Evolutionary conservation across 2,113 vertebrate genomes (phyloP).

Genomic region (Lates calcarifer): DNA sequence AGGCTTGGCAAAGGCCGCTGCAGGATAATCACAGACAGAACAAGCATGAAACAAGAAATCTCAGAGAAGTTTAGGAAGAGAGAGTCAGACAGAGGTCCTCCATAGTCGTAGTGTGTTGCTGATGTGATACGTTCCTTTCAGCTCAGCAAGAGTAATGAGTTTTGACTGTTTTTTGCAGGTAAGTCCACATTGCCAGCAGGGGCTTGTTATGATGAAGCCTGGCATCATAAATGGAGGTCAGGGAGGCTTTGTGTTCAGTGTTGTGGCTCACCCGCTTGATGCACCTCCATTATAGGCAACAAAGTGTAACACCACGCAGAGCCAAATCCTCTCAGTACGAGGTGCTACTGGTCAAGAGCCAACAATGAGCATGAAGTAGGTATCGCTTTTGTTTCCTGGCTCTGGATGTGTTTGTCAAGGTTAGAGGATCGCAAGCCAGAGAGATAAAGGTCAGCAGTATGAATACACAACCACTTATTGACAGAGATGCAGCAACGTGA

Average conservation of each 20-base stretch:
- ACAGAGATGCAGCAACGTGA: constrained; percentile 26
- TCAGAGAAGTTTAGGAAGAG: background rate
- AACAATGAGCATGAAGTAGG: constrained; percentile 57
- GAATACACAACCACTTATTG: constrained; percentile 46
- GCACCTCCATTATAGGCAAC: constrained; percentile 49
- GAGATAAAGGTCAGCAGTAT: constrained; percentile 61
- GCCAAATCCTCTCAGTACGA: constrained; percentile 44
- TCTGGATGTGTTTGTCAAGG: constrained; percentile 54
- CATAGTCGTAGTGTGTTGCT: background rate
- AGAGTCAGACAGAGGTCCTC: background rate
- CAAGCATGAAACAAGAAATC: background rate
- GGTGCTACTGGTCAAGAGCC: constrained; percentile 48
- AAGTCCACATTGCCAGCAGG: background rate
- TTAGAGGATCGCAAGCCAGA: constrained; percentile 56
- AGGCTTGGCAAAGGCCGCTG: background rate
- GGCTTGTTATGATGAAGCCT: background rate
- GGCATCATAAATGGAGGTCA: constrained; percentile 9
- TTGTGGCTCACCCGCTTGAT: constrained; percentile 11
- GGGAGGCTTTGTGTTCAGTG: constrained; percentile 23
- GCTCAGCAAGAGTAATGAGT: background rate
- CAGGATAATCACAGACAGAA: background rate
- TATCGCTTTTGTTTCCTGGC: constrained; percentile 75
- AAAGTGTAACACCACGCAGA: constrained; percentile 15
- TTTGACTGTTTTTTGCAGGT: background rate
- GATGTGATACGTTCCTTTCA: background rate